Evolutionary conservation across 2,888 invertebrate genomes (phyloP), one percentile per base, ranked within the genome.

Genomic region (Drosophila prolongata): DNA sequence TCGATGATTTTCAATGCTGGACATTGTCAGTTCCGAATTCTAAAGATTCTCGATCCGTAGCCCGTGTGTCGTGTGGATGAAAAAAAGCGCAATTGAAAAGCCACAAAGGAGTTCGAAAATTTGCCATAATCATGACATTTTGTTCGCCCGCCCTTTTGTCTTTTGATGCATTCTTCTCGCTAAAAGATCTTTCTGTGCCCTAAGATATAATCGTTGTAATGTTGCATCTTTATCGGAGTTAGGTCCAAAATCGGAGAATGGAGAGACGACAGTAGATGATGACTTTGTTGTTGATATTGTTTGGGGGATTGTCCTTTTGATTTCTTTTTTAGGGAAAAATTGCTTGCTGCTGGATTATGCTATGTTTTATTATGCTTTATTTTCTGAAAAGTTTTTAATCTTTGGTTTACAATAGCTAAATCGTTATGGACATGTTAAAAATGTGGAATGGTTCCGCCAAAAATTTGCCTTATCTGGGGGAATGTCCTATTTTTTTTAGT

Each of bases 121-220:
- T 86, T 88, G 90, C 89, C 90, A 83, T 90, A 89, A 88, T 90
- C 87, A 90, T 76, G 84, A 75, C 70, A 66, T 80, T 80, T 76
- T 83, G 67, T 81, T 46, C 53, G n/a, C 24, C 46, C 43, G 42
- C 38, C 19, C 14, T 50, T 47, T 68, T 72, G 52, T 66, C 50
- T 40, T 47, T 54, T 43, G 49, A 13, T 35, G 52, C 38, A 44
- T 40, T 52, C 49, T 67, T 40, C 44, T 43, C 49, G 37, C 44
- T 46, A 46, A 46, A 43, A 64, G 53, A 71, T 79, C 64, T 60
- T 60, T 58, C 58, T 58, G 54, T 68, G 64, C 70, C 56, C 37
- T 61, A 69, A 52, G 52, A 62, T 55, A 53, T 88, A 82, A 88
- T 88, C 83, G 87, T 59, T 86, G 76, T 88, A 89, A 84, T 87